Evolutionary conservation across 1,140 invertebrate species (phyloP).

Genomic region (Diorhabda elongata): DNA sequence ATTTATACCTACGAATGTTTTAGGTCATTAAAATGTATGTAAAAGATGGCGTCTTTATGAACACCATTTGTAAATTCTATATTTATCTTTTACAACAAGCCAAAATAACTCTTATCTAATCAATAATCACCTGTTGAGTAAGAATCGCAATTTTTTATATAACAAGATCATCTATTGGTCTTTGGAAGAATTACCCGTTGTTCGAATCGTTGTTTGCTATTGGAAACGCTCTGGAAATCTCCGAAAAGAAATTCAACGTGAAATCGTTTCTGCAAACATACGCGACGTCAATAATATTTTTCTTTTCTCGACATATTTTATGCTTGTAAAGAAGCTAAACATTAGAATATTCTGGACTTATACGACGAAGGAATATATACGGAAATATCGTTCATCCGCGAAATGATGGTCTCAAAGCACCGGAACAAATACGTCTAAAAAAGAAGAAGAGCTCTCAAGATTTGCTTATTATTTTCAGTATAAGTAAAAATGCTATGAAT

Average conservation of each 20-base stretch:
- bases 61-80: too few species aligned
- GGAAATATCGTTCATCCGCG: not conserved
- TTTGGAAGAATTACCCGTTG: not conserved
- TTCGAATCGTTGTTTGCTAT: not conserved
- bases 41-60: too few species aligned
- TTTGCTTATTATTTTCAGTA: too few species aligned
- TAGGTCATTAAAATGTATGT: too few species aligned
- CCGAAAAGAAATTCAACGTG: not conserved
- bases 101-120: too few species aligned
- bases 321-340: not conserved
- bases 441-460: too few species aligned
- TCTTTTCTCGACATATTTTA: not conserved
- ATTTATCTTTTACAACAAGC: too few species aligned
- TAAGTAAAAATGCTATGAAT: too few species aligned
- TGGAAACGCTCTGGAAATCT: not conserved
- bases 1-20: too few species aligned
- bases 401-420: not conserved
- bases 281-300: not conserved
- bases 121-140: too few species aligned
- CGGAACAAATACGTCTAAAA: not conserved
- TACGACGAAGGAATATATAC: not conserved
- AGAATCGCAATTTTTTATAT: too few species aligned
- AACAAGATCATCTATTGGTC: too few species aligned
- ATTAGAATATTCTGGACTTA: not conserved
- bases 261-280: conserved; percentile 2